Percentiles rank a stretch among this genome's conserved stretches.
These are phyloP conservation scores for Montipora capitata DNA, from an alignment of 92 coral and sea anemone genomes.

Conservation along the genomic window DNA sequence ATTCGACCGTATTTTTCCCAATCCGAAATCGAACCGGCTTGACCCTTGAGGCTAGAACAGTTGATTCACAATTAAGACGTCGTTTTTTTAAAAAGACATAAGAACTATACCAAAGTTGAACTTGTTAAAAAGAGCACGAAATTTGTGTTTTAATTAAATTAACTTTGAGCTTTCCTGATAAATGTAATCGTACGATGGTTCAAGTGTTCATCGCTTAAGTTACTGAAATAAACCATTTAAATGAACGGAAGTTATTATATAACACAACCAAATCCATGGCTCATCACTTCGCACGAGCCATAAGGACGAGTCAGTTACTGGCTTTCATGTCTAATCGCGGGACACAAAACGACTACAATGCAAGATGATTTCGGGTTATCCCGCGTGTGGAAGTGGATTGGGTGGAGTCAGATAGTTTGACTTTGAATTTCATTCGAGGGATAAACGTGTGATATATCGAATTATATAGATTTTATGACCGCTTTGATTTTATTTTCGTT, in stretches of 20 bases:
- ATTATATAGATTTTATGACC: background rate
- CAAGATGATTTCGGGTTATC: no score
- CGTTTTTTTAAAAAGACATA: background rate
- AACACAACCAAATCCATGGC: background rate
- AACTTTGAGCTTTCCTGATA: background rate
- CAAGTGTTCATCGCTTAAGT: slow-evolving; percentile 5
- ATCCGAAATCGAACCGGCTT: background rate
- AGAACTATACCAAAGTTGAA: no score
- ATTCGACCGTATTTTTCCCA: background rate
- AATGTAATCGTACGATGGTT: background rate
- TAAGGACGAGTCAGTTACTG: background rate
- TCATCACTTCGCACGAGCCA: background rate
- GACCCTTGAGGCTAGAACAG: background rate
- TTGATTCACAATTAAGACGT: background rate
- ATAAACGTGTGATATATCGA: background rate
- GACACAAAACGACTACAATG: no score
- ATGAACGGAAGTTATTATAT: background rate
- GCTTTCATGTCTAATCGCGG: no score
- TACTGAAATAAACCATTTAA: slow-evolving; percentile 15
- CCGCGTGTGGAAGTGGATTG: no score
- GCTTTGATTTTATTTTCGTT: background rate
- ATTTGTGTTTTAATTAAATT: slow-evolving; percentile 2
- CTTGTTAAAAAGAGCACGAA: background rate
- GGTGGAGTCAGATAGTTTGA: no score
- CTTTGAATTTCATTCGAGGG: no score